Evolutionary conservation across 2,888 invertebrate species (phyloP).

Genomic region (Agrotis puta): DNA sequence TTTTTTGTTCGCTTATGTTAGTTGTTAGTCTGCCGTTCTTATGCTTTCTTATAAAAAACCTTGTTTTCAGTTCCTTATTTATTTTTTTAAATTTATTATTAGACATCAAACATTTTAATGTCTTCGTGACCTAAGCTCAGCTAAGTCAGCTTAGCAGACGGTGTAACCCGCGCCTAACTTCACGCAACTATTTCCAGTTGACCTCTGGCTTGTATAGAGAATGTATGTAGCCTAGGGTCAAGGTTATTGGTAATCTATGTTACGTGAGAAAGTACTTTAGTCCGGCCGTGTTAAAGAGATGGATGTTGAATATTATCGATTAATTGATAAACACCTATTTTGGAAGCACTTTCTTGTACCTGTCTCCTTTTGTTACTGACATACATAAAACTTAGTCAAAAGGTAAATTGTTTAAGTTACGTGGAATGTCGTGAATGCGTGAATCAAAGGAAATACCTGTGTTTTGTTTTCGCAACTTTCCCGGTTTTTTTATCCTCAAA

Average conservation of each 20-base stretch:
- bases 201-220: slow-evolving; percentile 51
- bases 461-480: background rate
- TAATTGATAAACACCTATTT: slow-evolving; percentile 26
- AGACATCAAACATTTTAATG: no score
- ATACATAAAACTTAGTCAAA: background rate
- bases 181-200: slow-evolving; percentile 34
- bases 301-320: slow-evolving; percentile 33
- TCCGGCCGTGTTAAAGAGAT: slow-evolving; percentile 4
- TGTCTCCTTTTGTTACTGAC: background rate
- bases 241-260: slow-evolving; percentile 42
- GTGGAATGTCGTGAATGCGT: background rate
- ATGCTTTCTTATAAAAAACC: no score
- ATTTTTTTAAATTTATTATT: no score
- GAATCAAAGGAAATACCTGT: background rate
- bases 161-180: slow-evolving; percentile 18
- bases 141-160: background rate
- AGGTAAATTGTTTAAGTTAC: background rate
- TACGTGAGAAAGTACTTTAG: slow-evolving; percentile 44
- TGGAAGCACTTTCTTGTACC: background rate
- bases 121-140: no score
- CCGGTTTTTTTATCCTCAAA: no score
- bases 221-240: slow-evolving; percentile 50
- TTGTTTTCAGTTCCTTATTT: no score
- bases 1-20: background rate
- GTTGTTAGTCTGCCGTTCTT: no score